phyloP scores from a whole-genome alignment of 2,797 vertebrate species.

The Dryobates pubescens region DNA sequence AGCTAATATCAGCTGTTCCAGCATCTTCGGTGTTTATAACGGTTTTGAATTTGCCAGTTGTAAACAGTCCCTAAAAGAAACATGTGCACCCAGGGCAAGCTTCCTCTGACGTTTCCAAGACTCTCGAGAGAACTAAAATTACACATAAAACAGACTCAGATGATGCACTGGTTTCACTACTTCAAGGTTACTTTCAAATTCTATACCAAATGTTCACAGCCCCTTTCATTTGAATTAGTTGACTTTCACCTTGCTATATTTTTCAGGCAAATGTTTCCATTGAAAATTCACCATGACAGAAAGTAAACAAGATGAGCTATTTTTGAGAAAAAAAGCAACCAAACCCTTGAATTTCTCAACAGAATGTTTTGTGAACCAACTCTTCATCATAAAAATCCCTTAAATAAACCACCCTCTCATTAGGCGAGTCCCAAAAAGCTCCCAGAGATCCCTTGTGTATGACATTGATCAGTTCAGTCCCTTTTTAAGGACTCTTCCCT shows the following conservation, averaged over 20 bases:
- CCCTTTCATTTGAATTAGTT: background rate
- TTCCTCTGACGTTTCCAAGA: background rate
- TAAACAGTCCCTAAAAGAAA: background rate
- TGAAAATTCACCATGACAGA: background rate
- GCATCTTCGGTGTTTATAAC: background rate
- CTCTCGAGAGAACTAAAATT: background rate
- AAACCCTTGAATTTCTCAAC: background rate
- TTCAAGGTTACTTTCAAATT: background rate
- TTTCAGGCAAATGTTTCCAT: background rate
- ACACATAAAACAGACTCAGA: background rate
- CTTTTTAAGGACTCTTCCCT: background rate
- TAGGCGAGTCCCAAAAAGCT: background rate
- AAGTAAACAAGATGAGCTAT: background rate
- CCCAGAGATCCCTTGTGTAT: background rate
- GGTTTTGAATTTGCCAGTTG: background rate
- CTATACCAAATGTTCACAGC: background rate
- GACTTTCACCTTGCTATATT: background rate
- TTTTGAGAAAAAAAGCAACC: background rate
- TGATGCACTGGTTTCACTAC: background rate
- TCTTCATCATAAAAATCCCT: background rate
- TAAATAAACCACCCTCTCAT: background rate
- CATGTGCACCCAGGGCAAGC: accelerated
- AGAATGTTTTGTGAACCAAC: background rate
- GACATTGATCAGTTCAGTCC: background rate
- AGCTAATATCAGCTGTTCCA: background rate